Evolutionary conservation across 2,888 invertebrate species (phyloP).

Genomic region (Drosophila merina): DNA sequence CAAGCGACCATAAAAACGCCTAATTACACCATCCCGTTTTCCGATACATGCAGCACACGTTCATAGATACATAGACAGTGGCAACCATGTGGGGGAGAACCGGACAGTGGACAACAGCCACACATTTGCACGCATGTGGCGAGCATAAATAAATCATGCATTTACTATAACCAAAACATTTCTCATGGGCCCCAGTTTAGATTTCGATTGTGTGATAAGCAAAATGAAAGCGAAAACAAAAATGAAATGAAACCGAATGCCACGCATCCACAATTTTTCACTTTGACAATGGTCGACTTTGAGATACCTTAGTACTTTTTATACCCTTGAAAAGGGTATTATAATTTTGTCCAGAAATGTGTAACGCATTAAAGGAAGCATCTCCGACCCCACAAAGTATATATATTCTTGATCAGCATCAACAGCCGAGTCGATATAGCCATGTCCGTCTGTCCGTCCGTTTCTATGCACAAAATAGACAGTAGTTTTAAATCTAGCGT

Average conservation of each 20-base stretch:
- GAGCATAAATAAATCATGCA: slow-evolving; percentile 52
- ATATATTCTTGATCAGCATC: too few relatives aligned
- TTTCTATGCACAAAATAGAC: too few relatives aligned
- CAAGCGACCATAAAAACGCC: slow-evolving; percentile 66
- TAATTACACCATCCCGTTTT: slow-evolving; percentile 63
- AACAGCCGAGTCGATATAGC: too few relatives aligned
- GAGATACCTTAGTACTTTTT: background rate
- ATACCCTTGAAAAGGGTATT: too few relatives aligned
- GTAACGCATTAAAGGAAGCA: too few relatives aligned
- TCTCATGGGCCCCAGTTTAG: slow-evolving; percentile 44
- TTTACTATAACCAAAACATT: slow-evolving; percentile 45
- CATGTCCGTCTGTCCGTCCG: too few relatives aligned
- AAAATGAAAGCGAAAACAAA: slow-evolving; percentile 15
- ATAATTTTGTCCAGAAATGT: too few relatives aligned
- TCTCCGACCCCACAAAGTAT: too few relatives aligned
- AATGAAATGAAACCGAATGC: slow-evolving; percentile 7
- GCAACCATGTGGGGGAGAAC: too few relatives aligned
- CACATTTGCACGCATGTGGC: slow-evolving; percentile 6
- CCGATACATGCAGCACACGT: slow-evolving; percentile 39
- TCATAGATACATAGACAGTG: slow-evolving; percentile 1
- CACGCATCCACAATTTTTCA: slow-evolving; percentile 38
- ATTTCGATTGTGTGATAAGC: slow-evolving; percentile 42
- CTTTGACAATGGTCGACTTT: background rate
- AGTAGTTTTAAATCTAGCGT: too few relatives aligned
- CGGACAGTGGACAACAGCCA: background rate